phyloP scores from a whole-genome alignment of 2,797 vertebrate genomes.

The Enteromius unitaeniatus region DNA sequence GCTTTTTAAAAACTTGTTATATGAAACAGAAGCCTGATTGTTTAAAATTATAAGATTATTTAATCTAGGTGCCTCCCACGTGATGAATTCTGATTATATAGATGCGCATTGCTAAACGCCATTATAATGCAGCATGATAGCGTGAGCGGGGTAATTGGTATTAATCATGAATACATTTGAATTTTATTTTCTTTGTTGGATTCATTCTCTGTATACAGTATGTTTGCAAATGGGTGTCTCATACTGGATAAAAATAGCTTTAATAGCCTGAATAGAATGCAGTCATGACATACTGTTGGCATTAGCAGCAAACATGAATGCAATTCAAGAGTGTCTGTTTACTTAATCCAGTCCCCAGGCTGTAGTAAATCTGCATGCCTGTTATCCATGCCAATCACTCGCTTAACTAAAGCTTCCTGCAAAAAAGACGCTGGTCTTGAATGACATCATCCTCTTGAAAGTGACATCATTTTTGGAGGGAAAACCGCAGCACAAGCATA shows the following conservation, averaged over 20 bases:
- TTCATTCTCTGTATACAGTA: constrained; percentile 39
- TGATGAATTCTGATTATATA: background rate
- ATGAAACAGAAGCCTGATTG: constrained; percentile 34
- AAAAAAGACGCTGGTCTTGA: background rate
- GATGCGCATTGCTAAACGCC: background rate
- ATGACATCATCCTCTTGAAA: background rate
- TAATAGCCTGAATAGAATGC: constrained; percentile 32
- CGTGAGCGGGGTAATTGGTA: background rate
- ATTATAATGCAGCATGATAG: background rate
- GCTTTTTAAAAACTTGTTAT: constrained; percentile 53
- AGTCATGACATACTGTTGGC: constrained; percentile 26
- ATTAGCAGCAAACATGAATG: constrained; percentile 38
- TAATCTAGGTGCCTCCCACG: constrained; percentile 26
- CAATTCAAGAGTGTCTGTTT: constrained; percentile 28
- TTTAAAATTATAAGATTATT: background rate
- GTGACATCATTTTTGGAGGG: background rate
- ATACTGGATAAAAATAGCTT: constrained; percentile 20
- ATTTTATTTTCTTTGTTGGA: constrained; percentile 1
- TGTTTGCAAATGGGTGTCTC: background rate
- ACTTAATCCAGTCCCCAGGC: constrained; percentile 37
- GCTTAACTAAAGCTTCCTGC: background rate
- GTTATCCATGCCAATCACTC: constrained; percentile 27
- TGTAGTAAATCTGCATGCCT: constrained; percentile 19
- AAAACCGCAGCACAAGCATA: background rate
- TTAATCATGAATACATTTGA: background rate